Evolutionary conservation across 2,888 invertebrate genomes (phyloP).

Genomic region (Parasteatoda lunata): DNA sequence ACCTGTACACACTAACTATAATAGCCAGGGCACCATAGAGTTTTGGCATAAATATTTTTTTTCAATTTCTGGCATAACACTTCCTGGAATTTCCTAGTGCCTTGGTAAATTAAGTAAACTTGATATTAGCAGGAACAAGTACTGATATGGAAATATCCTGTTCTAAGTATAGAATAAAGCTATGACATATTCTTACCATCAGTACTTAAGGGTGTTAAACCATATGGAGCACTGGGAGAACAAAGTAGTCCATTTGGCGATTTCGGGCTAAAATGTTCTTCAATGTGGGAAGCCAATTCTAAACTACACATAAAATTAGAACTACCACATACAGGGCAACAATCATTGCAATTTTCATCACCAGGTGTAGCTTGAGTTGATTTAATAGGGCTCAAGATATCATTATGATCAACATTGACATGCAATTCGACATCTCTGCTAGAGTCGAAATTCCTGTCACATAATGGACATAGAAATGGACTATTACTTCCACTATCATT

Average conservation of each 20-base stretch:
- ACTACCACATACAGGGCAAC: slow-evolving; percentile 74
- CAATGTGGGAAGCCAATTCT: slow-evolving; percentile 84
- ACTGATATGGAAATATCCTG: background rate
- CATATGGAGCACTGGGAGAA: slow-evolving; percentile 70
- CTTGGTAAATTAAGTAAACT: background rate
- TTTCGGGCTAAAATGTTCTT: slow-evolving; percentile 82
- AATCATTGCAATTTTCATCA: slow-evolving; percentile 74
- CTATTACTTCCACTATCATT: slow-evolving; percentile 46
- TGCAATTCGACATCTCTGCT: slow-evolving; percentile 85
- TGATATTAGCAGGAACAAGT: background rate
- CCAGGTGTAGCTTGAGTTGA: slow-evolving; percentile 69
- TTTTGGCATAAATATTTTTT: too few species aligned
- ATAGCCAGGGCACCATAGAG: too few species aligned
- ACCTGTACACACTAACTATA: too few species aligned
- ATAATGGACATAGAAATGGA: slow-evolving; percentile 85
- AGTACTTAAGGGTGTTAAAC: slow-evolving; percentile 45
- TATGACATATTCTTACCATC: slow-evolving; percentile 20
- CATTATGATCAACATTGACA: slow-evolving; percentile 88
- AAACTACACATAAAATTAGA: slow-evolving; percentile 73
- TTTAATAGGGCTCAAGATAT: slow-evolving; percentile 83
- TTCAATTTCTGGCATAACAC: too few species aligned
- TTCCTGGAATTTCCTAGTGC: too few species aligned
- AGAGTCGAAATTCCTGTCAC: slow-evolving; percentile 80
- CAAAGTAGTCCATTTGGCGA: slow-evolving; percentile 71
- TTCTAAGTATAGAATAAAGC: background rate